These are phyloP conservation scores for Semnopithecus entellus DNA, from an alignment of 2,113 vertebrate genomes.

Conservation along the genomic window DNA sequence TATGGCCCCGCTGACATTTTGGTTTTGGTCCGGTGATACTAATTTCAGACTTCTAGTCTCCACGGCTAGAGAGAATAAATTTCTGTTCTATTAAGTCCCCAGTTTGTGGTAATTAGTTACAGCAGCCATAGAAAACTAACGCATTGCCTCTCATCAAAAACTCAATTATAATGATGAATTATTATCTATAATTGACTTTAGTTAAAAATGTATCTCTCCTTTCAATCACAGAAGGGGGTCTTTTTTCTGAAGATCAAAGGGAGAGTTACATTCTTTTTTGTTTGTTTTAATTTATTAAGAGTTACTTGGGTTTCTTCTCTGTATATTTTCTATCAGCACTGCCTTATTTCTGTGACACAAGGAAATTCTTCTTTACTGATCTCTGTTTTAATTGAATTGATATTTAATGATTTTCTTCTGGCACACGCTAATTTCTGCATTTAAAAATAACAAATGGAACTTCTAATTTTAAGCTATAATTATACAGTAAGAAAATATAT, in stretches of 20 bases:
- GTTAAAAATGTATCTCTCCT: not conserved
- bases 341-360: not conserved
- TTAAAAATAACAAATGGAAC: not conserved
- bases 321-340: not conserved
- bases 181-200: not conserved
- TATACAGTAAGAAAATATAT: not conserved
- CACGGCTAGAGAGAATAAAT: not conserved
- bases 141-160: not conserved
- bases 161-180: not conserved
- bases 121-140: not conserved
- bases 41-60: not conserved
- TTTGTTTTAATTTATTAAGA: not conserved
- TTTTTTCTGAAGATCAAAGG: not conserved
- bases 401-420: not conserved
- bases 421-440: not conserved
- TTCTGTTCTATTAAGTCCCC: not conserved
- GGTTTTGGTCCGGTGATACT: not conserved
- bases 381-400: not conserved
- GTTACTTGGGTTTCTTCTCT: not conserved
- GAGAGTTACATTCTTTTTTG: not conserved
- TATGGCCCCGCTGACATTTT: not conserved
- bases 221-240: not conserved
- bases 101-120: not conserved
- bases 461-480: not conserved
- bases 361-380: not conserved